Percentiles rank a stretch among this genome's conserved stretches.
Evolutionary conservation across 2,113 vertebrate genomes (phyloP).

Genomic region (Ptychochromis oligacanthus): DNA sequence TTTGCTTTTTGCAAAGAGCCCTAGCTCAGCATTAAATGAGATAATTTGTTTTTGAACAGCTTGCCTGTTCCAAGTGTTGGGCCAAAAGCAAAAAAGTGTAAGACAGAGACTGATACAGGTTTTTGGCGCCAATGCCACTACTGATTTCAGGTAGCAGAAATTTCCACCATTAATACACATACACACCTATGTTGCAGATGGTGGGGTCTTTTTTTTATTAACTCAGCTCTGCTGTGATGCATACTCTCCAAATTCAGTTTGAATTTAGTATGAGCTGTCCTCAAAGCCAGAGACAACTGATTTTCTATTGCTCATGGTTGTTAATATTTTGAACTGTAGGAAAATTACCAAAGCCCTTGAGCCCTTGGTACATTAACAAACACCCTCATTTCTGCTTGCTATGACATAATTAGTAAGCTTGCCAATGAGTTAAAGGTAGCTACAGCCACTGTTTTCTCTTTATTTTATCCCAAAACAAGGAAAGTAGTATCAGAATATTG

Average conservation of each 20-base stretch:
- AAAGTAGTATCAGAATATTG: neutral
- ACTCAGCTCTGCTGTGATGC: neutral
- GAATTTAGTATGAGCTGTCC: neutral
- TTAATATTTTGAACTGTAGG: neutral
- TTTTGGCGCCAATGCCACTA: neutral
- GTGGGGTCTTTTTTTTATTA: neutral
- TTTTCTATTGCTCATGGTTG: neutral
- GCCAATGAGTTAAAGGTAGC: neutral
- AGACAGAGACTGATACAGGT: slow-evolving; percentile 3
- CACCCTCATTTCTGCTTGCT: neutral
- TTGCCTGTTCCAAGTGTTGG: slow-evolving; percentile 33
- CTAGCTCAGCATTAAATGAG: slow-evolving; percentile 52
- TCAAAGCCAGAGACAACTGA: neutral
- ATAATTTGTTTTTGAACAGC: slow-evolving; percentile 52
- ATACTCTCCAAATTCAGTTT: neutral
- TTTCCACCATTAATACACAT: neutral
- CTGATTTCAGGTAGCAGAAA: neutral
- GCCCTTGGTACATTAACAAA: neutral
- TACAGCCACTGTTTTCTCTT: neutral
- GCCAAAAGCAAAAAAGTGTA: slow-evolving; percentile 52
- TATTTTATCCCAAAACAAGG: neutral
- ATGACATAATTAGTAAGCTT: neutral
- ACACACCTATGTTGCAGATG: neutral
- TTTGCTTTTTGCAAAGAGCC: slow-evolving; percentile 41
- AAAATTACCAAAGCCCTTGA: neutral